phyloP scores from a whole-genome alignment of 2,888 invertebrate species.

The Macrophya annulata region DNA sequence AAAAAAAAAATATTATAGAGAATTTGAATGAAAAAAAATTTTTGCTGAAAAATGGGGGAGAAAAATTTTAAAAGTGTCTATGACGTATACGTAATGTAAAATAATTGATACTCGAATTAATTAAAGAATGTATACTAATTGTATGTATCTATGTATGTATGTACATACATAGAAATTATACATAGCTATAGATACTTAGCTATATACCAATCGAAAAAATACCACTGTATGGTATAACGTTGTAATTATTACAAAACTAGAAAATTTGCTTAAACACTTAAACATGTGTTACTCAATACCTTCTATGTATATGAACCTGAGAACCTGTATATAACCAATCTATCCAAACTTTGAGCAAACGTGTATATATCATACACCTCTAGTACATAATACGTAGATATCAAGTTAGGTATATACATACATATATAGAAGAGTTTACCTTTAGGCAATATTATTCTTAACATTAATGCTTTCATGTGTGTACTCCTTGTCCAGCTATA shows the following conservation, averaged over 20 bases:
- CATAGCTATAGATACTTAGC: neutral
- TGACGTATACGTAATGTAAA: neutral
- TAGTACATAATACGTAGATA: neutral
- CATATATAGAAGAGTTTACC: neutral
- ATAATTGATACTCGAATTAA: neutral
- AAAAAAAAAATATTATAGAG: too few species aligned
- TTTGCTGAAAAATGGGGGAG: too few species aligned
- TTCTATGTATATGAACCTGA: neutral
- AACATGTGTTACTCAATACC: conserved; percentile 10
- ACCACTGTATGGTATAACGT: neutral
- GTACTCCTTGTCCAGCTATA: too few species aligned
- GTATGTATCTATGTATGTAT: too few species aligned
- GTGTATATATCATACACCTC: neutral
- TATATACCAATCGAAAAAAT: neutral
- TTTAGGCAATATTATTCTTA: neutral
- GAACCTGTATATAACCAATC: neutral
- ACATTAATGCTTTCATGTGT: neutral
- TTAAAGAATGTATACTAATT: too few species aligned
- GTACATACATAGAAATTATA: too few species aligned
- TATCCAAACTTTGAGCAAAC: neutral
- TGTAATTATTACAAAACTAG: conserved; percentile 1
- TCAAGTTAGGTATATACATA: neutral
- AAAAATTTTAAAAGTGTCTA: too few species aligned
- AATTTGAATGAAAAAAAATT: too few species aligned
- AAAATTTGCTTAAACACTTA: conserved; percentile 8